Percentiles rank a stretch among this genome's conserved stretches.
Conservation (phyloP, 2,888 invertebrate genomes). For the Plagodis dolabraria region DNA sequence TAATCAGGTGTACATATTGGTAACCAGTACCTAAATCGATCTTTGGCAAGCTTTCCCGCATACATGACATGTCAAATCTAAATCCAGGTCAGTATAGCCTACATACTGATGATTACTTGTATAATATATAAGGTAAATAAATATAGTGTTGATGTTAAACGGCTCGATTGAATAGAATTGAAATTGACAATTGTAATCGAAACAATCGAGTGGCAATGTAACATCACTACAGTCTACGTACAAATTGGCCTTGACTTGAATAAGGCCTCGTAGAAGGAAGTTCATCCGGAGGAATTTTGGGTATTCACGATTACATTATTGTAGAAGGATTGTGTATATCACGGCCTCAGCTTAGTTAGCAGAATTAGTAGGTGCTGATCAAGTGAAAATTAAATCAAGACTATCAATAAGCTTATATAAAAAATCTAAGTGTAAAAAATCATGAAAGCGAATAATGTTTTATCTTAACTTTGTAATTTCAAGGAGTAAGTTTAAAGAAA, state of each 20-base stretch:
- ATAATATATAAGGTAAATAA: too few relatives aligned
- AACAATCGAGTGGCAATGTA: not conserved
- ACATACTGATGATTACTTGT: too few relatives aligned
- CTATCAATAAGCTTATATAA: not conserved
- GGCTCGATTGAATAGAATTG: not conserved
- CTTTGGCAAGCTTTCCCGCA: too few relatives aligned
- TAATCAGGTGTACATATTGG: too few relatives aligned
- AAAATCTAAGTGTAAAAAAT: not conserved
- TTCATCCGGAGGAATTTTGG: constrained; percentile 57
- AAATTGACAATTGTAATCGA: not conserved
- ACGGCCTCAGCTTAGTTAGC: constrained; percentile 41
- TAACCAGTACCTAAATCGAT: too few relatives aligned
- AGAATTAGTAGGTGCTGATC: constrained; percentile 19
- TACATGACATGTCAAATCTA: too few relatives aligned
- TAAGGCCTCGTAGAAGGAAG: constrained; percentile 67
- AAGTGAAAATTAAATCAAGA: constrained; percentile 23
- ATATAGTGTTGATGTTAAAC: too few relatives aligned
- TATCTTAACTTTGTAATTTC: too few relatives aligned
- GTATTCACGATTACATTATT: constrained; percentile 54
- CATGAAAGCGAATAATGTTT: too few relatives aligned
- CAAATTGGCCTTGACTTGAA: constrained; percentile 72
- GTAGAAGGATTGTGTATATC: constrained; percentile 43
- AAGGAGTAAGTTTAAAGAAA: too few relatives aligned
- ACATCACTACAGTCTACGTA: constrained; percentile 24
- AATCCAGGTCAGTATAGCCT: too few relatives aligned